Evolutionary conservation across 2,113 vertebrate genomes (phyloP), one percentile per base, ranked within the genome.

Genomic region (Mellivora capensis): DNA sequence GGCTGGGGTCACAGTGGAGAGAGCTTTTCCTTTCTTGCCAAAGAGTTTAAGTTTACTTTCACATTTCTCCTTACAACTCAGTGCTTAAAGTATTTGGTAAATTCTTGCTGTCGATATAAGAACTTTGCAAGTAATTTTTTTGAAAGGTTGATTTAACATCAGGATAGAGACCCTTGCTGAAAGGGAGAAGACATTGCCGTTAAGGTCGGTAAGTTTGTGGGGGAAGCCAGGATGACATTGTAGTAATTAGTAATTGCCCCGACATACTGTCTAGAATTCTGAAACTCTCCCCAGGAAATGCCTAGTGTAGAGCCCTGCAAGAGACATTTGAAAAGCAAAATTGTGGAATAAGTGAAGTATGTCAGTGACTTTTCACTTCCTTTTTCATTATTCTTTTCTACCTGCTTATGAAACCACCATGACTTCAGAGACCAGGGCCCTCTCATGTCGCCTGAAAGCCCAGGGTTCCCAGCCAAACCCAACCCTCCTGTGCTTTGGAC

Each of bases 311-410:
- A 91, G 54, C n/a, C 34, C n/a, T 84, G 31, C 54, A 80, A 37
- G 72, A 91, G 69, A 64, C 62, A 14, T 18, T 77, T 62, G 39
- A 96, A 96, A 96, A 88, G 82, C 25, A 81, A 96, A 95, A 71
- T 64, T 94, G 34, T 93, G 54, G 61, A 93, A 83, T 87, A 95
- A 92, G 61, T 94, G 71, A 96, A 96, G 88, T 84, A 57, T 94
- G 42, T 87, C 12, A 2, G 64, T 90, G 76, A 91, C 74, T 81
- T 97, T 71, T 96, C 94, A 96, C 72, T 98, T 97, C 96, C 61
- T 39, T 37, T 88, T 95, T 86, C 69, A 27, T 59, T 74, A 14
- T 81, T 71, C 64, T 93, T 83, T 93, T 93, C 83, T 54, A 44
- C 47, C 20, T 2, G 11, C 39, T 61, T 59, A 94, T 85, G 49